phyloP scores from a whole-genome alignment of 2,888 invertebrate species.

The Oxyteleia sp. region DNA sequence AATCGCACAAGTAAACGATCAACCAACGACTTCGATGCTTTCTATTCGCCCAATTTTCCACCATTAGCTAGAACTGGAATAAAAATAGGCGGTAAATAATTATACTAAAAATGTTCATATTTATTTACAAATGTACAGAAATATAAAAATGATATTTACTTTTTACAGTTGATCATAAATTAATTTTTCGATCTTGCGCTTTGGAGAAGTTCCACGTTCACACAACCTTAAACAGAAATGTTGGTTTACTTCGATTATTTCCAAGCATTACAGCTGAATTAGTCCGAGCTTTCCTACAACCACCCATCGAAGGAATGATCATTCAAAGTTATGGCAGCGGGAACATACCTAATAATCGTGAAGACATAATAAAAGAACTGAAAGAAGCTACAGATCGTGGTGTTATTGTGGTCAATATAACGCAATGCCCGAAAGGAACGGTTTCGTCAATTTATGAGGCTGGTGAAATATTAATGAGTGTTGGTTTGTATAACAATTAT shows the following conservation, averaged over 20 bases:
- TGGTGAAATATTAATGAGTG: too few relatives aligned
- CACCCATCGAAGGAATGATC: constrained; percentile 94
- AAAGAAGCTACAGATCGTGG: too few relatives aligned
- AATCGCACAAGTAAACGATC: constrained; percentile 95
- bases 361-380: too few relatives aligned
- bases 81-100: constrained; percentile 91
- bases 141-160: too few relatives aligned
- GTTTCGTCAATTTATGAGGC: too few relatives aligned
- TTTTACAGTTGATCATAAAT: constrained; percentile 89
- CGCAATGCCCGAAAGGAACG: too few relatives aligned
- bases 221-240: constrained; percentile 93
- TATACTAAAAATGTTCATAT: too few relatives aligned
- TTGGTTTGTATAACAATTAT: too few relatives aligned
- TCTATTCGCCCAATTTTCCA: constrained; percentile 95
- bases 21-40: constrained; percentile 92
- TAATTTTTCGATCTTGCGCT: constrained; percentile 90
- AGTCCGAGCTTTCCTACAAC: constrained; percentile 91
- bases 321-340: constrained; percentile 97
- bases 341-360: constrained; percentile 95
- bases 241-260: constrained; percentile 95
- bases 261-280: constrained; percentile 96
- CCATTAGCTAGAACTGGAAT: constrained; percentile 95
- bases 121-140: too few relatives aligned
- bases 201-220: constrained; percentile 92
- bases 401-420: too few relatives aligned